Evolutionary conservation across 2,797 vertebrate species (phyloP).

Genomic region (Leuciscus waleckii): DNA sequence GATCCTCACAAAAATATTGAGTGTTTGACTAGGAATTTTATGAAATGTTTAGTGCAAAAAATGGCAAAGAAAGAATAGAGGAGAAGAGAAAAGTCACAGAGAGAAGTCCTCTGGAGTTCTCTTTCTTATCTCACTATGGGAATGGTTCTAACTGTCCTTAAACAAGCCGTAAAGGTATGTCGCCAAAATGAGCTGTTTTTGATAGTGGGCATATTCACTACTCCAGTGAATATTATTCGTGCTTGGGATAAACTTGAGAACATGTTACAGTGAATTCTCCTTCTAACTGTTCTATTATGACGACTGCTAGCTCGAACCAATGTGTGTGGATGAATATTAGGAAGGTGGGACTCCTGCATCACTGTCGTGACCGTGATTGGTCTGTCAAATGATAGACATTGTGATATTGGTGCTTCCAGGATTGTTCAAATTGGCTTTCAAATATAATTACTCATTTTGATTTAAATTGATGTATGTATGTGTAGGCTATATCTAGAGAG

Average conservation of each 20-base stretch:
- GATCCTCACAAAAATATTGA: background rate
- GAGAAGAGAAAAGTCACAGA: too few species aligned
- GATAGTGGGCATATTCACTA: background rate
- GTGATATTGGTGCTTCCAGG: background rate
- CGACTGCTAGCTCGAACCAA: accelerated
- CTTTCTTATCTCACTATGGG: background rate
- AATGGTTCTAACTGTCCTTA: background rate
- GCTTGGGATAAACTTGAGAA: background rate
- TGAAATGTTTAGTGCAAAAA: background rate
- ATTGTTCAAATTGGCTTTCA: background rate
- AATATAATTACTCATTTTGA: background rate
- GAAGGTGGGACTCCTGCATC: too few species aligned
- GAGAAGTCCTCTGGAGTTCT: background rate
- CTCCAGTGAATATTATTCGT: background rate
- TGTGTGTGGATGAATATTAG: background rate
- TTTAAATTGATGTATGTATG: background rate
- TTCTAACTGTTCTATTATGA: background rate
- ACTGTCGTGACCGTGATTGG: background rate
- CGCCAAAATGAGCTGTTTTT: background rate
- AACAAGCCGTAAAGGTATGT: background rate
- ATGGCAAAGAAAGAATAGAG: background rate
- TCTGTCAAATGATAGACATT: too few species aligned
- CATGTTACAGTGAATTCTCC: background rate
- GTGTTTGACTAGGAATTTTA: background rate
- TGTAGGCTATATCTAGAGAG: background rate